These are phyloP conservation scores for Mobula birostris DNA, from an alignment of 2,113 vertebrate genomes.

Conservation along the genomic window DNA sequence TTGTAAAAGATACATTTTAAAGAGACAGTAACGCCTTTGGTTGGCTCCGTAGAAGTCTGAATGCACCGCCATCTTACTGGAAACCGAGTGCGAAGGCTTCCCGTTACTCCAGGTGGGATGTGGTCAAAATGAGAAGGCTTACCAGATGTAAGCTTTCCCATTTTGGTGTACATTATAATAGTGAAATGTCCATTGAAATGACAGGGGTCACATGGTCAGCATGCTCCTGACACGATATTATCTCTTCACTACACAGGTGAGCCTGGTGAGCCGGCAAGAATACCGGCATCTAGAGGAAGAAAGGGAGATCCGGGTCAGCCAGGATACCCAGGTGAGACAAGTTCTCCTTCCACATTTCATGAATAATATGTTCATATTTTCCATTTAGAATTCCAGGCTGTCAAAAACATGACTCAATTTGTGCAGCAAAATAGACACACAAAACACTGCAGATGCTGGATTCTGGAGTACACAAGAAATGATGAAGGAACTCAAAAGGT, in stretches of 20 bases:
- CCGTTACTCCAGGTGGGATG: too few relatives aligned
- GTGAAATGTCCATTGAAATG: background rate
- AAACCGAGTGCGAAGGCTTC: too few relatives aligned
- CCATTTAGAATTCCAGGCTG: background rate
- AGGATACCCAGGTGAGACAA: slow-evolving; percentile 66
- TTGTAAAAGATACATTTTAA: too few relatives aligned
- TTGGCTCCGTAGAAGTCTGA: too few relatives aligned
- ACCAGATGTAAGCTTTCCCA: too few relatives aligned
- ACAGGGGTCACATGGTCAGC: background rate
- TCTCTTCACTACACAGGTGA: slow-evolving; percentile 56
- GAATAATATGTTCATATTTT: background rate
- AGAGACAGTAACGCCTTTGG: too few relatives aligned
- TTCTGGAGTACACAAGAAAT: too few relatives aligned
- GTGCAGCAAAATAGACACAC: background rate
- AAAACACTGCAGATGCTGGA: too few relatives aligned
- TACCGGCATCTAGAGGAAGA: slow-evolving; percentile 59
- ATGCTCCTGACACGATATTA: background rate
- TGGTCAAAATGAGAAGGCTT: too few relatives aligned
- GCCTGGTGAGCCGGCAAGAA: slow-evolving; percentile 58
- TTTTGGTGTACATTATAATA: background rate
- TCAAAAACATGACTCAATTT: background rate
- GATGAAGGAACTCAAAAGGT: too few relatives aligned
- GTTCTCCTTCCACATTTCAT: background rate
- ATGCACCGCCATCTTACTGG: too few relatives aligned
- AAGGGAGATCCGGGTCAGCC: slow-evolving; percentile 69